phyloP scores from a whole-genome alignment of 2,797 vertebrate species.

The Pipistrellus nathusii region DNA sequence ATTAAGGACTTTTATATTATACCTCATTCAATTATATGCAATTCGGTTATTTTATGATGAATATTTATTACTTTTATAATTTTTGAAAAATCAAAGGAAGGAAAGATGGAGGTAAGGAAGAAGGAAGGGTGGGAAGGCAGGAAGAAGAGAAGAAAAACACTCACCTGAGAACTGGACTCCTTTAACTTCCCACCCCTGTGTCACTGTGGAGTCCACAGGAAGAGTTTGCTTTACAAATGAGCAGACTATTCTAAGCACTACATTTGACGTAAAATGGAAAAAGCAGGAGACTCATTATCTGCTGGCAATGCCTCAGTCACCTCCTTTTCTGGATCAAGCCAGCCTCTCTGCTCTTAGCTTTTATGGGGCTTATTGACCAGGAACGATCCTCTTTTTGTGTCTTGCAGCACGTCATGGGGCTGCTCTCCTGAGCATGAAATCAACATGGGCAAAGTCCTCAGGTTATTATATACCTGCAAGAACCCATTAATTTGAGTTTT shows the following conservation, averaged over 20 bases:
- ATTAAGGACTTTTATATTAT: background rate
- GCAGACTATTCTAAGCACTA: slow-evolving; percentile 16
- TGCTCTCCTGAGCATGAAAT: slow-evolving; percentile 75
- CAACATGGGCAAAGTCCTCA: slow-evolving; percentile 82
- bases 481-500: slow-evolving; percentile 58
- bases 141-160: background rate
- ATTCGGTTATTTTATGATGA: slow-evolving; percentile 26
- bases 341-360: slow-evolving; percentile 70
- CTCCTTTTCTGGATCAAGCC: slow-evolving; percentile 51
- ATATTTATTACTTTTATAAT: slow-evolving; percentile 1
- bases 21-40: background rate
- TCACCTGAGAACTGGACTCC: slow-evolving; percentile 61
- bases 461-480: slow-evolving; percentile 74
- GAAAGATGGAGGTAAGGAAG: background rate
- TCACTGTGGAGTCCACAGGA: background rate
- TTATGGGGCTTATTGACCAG: slow-evolving; percentile 80
- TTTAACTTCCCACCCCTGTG: background rate
- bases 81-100: background rate
- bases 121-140: background rate
- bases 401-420: slow-evolving; percentile 67
- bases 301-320: background rate
- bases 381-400: slow-evolving; percentile 73
- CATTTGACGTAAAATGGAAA: slow-evolving; percentile 7
- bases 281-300: slow-evolving; percentile 44
- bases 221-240: slow-evolving; percentile 4